phyloP scores from a whole-genome alignment of 2,888 invertebrate species.

The Aethes cnicana region DNA sequence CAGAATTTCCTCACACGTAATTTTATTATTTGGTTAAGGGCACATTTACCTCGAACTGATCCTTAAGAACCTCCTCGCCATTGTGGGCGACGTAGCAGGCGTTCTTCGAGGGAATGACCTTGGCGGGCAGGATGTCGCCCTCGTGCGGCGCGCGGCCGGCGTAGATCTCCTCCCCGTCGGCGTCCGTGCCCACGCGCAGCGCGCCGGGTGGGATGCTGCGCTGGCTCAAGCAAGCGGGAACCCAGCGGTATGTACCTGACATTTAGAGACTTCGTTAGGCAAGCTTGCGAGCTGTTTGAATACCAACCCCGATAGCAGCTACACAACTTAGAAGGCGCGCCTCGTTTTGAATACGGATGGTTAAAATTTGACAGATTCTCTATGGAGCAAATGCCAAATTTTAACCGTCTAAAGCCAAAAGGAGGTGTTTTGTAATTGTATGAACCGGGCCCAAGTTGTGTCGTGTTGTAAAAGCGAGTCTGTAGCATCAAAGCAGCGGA shows the following conservation, averaged over 20 bases:
- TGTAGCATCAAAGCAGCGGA: too few relatives aligned
- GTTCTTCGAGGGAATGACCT: slow-evolving; percentile 85
- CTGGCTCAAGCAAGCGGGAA: slow-evolving; percentile 74
- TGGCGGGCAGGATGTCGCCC: slow-evolving; percentile 86
- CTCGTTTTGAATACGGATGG: too few relatives aligned
- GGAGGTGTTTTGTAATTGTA: too few relatives aligned
- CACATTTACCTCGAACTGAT: slow-evolving; percentile 82
- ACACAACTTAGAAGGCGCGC: too few relatives aligned
- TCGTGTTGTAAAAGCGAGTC: too few relatives aligned
- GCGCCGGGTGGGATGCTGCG: slow-evolving; percentile 76
- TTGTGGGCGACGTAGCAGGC: slow-evolving; percentile 85
- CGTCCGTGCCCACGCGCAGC: slow-evolving; percentile 84
- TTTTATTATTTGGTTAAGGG: neutral
- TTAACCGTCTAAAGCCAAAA: too few relatives aligned
- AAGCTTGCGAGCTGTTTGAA: neutral
- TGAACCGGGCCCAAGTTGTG: too few relatives aligned
- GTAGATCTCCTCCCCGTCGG: slow-evolving; percentile 87
- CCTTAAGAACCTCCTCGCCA: slow-evolving; percentile 84
- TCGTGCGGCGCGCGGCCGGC: slow-evolving; percentile 87
- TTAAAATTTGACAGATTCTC: too few relatives aligned
- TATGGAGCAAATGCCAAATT: too few relatives aligned
- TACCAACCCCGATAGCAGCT: too few relatives aligned
- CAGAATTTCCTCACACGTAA: too few relatives aligned
- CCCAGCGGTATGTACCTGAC: slow-evolving; percentile 78
- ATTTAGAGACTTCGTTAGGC: neutral